Evolutionary conservation across 2,888 invertebrate species (phyloP).

Genomic region (Oithona nana): DNA sequence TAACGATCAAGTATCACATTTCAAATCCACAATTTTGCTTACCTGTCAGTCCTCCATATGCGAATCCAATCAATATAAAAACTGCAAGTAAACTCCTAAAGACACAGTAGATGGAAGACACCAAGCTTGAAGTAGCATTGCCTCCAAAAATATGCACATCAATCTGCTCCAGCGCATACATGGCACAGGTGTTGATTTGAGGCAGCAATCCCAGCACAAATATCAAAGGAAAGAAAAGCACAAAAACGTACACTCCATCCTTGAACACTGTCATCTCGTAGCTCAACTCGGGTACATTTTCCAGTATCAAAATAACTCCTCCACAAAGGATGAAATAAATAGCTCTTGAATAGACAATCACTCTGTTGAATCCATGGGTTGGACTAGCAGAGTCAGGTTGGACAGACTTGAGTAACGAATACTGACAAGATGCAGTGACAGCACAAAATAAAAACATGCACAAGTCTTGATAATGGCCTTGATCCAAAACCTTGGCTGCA

Average conservation of each 20-base stretch:
- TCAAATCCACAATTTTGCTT: too few species aligned
- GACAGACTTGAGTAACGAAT: constrained; percentile 86
- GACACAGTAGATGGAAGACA: constrained; percentile 56
- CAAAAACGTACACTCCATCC: constrained; percentile 53
- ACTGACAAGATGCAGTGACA: constrained; percentile 94
- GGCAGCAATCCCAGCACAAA: constrained; percentile 92
- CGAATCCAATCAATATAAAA: constrained; percentile 60
- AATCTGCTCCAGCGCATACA: constrained; percentile 84
- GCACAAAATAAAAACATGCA: constrained; percentile 87
- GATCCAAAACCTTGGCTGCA: constrained; percentile 59
- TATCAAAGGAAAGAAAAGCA: constrained; percentile 76
- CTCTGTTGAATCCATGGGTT: constrained; percentile 88
- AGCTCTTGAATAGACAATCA: constrained; percentile 68
- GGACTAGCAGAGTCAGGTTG: constrained; percentile 98
- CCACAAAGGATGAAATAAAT: constrained; percentile 77
- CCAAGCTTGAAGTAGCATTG: constrained; percentile 63
- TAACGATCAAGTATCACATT: too few species aligned
- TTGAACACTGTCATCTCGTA: constrained; percentile 36
- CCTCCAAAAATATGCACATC: constrained; percentile 55
- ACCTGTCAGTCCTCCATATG: constrained; percentile 52
- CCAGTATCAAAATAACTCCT: constrained; percentile 21
- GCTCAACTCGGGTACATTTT: constrained; percentile 20
- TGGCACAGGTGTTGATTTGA: constrained; percentile 81
- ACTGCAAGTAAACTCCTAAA: constrained; percentile 59
- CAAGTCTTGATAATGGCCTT: constrained; percentile 73